Base-by-base conservation (phyloP, 2,797 vertebrate species). In the Pterois miles region DNA sequence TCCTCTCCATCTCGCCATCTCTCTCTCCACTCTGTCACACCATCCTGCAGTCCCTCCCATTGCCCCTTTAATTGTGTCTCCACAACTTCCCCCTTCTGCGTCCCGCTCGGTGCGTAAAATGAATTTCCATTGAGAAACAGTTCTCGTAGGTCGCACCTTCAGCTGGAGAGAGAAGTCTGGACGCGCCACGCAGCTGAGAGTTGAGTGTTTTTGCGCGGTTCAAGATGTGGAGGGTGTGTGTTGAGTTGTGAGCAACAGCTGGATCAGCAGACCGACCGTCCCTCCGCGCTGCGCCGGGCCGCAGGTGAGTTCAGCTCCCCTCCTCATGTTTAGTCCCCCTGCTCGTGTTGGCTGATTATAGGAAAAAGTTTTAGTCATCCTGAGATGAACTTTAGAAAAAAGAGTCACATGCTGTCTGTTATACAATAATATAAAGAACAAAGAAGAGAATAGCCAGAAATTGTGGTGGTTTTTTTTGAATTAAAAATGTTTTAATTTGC, bases 1-100 rank as follows among this genome's bases (percentile, higher is more conserved):
- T 88, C 84, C 57, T 86, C 66, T 72, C 43, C 48, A 53, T 53
- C 76, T 88, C 73, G 69, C 78, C 86, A 36, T 84, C 76, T 68
- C 83, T 90, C 88, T 92, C 89, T 90, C 89, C 91, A 87, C 83
- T 87, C 74, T 81, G 86, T 93, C 89, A 86, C 90, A 84, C 90
- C 92, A 93, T 88, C 78, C 80, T 71, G 1, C 78, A 18, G 89
- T 50, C 87, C 89, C 91, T 92, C 93, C 92, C 89, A 85, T 80
- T 23, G 46, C 53, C 71, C 57, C 71, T 67, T 40, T 56, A 67
- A 63, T 70, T 75, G 48, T 78, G 34, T 59, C 64, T 23, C 69
- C 46, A 60, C 67, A 58, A 14, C 74, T 6, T 40, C 38, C 50
- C 36, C 20, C 54, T 22, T 14, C 7, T 11, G 2, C 8, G 56